A percentile compares a stretch with the other conserved stretches of the same genome.
phyloP scores from a whole-genome alignment of 2,888 invertebrate species.

The Limnephilus marmoratus region DNA sequence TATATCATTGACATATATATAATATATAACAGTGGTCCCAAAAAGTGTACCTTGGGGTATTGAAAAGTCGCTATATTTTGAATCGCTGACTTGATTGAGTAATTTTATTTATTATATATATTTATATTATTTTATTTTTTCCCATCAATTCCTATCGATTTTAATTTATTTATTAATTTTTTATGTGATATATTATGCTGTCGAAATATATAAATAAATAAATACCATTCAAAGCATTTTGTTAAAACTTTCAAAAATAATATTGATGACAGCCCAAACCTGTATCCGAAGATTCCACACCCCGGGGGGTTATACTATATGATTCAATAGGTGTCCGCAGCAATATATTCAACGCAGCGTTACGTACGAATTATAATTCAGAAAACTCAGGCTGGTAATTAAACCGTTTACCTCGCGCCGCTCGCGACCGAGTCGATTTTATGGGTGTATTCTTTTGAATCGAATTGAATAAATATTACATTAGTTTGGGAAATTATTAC shows the following conservation, averaged over 20 bases:
- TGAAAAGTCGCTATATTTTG: no score
- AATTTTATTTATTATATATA: no score
- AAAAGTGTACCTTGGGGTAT: no score
- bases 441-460: slow-evolving; percentile 20
- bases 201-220: no score
- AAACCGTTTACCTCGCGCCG: not conserved
- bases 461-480: slow-evolving; percentile 36
- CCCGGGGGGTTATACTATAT: not conserved
- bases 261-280: not conserved
- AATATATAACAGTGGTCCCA: no score
- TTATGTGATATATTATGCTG: no score
- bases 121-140: no score
- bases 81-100: no score
- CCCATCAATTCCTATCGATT: no score
- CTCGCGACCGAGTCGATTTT: not conserved
- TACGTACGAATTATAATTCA: not conserved
- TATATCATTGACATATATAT: no score
- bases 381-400: not conserved
- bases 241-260: not conserved
- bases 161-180: no score
- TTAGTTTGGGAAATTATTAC: not conserved
- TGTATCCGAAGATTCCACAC: not conserved
- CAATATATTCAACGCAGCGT: not conserved
- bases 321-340: slow-evolving; percentile 16
- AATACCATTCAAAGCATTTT: not conserved